Evolutionary conservation across 2,888 invertebrate genomes (phyloP).

Genomic region (Eremobia ochroleuca): DNA sequence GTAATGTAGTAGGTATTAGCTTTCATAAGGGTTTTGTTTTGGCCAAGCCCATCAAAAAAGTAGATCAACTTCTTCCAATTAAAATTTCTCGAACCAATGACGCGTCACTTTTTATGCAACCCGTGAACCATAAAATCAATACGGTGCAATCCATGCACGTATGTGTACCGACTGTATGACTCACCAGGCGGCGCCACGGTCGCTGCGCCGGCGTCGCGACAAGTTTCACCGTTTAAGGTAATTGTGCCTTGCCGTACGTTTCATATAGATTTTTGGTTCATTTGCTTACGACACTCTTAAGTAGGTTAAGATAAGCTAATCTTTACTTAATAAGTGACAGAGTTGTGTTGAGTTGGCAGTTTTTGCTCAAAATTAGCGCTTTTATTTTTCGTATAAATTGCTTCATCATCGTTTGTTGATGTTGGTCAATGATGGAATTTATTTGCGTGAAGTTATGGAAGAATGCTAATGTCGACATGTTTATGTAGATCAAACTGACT

Average conservation of each 20-base stretch:
- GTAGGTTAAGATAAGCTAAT: slow-evolving; percentile 63
- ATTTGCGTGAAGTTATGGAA: slow-evolving; percentile 25
- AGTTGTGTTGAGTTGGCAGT: slow-evolving; percentile 43
- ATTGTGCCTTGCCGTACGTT: slow-evolving; percentile 59
- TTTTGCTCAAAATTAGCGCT: slow-evolving; percentile 14
- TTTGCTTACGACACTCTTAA: slow-evolving; percentile 59
- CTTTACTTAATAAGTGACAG: slow-evolving; percentile 54
- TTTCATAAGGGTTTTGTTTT: slow-evolving; percentile 4
- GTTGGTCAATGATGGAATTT: slow-evolving; percentile 8
- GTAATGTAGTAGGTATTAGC: background rate
- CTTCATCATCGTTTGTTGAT: slow-evolving; percentile 29
- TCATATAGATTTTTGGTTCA: slow-evolving; percentile 67
- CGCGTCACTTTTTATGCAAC: slow-evolving; percentile 50
- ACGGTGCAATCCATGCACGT: slow-evolving; percentile 45
- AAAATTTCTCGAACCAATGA: slow-evolving; percentile 28
- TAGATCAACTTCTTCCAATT: slow-evolving; percentile 22
- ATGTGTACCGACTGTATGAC: slow-evolving; percentile 61
- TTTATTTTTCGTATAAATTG: slow-evolving; percentile 20
- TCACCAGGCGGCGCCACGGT: slow-evolving; percentile 74
- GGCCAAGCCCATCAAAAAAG: slow-evolving; percentile 12
- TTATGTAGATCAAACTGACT: slow-evolving; percentile 37
- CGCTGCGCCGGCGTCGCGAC: slow-evolving; percentile 60
- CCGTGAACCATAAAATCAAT: slow-evolving; percentile 27
- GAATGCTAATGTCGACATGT: slow-evolving; percentile 27
- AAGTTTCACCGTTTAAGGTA: slow-evolving; percentile 70